These are phyloP conservation scores for Drosophila robusta DNA, from an alignment of 2,888 invertebrate genomes.

Conservation along the genomic window DNA sequence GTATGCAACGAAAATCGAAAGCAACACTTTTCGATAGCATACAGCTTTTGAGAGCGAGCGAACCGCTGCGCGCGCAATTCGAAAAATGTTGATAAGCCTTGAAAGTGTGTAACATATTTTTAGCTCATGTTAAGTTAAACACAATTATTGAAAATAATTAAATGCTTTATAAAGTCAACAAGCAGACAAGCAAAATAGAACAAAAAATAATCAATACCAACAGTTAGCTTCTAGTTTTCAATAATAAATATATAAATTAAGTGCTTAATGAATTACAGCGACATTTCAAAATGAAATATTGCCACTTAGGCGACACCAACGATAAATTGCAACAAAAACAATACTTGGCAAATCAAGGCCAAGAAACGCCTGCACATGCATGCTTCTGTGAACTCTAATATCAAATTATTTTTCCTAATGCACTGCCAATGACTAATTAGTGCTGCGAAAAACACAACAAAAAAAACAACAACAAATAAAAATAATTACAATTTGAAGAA, in stretches of 20 bases:
- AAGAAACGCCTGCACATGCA: slow-evolving; percentile 8
- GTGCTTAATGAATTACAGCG: too few relatives aligned
- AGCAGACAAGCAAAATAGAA: too few relatives aligned
- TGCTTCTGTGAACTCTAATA: background rate
- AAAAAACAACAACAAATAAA: slow-evolving; percentile 20
- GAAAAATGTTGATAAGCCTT: background rate
- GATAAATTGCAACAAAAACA: background rate
- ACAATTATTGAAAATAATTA: background rate
- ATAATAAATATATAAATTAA: too few relatives aligned
- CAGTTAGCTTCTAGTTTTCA: too few relatives aligned
- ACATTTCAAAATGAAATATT: too few relatives aligned
- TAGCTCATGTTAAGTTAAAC: background rate
- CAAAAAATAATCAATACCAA: too few relatives aligned
- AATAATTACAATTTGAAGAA: slow-evolving; percentile 4
- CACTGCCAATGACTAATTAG: slow-evolving; percentile 50
- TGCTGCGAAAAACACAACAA: slow-evolving; percentile 12
- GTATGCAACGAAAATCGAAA: slow-evolving; percentile 57
- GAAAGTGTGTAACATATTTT: too few relatives aligned
- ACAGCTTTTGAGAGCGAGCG: slow-evolving; percentile 51
- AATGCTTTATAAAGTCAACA: too few relatives aligned
- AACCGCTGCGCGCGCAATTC: slow-evolving; percentile 13
- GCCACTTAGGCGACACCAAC: background rate
- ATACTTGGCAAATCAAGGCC: slow-evolving; percentile 17
- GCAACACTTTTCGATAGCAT: slow-evolving; percentile 12
- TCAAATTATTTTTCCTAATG: slow-evolving; percentile 10